phyloP scores from a whole-genome alignment of 2,113 vertebrate species.

The Amblyopsis rosae region DNA sequence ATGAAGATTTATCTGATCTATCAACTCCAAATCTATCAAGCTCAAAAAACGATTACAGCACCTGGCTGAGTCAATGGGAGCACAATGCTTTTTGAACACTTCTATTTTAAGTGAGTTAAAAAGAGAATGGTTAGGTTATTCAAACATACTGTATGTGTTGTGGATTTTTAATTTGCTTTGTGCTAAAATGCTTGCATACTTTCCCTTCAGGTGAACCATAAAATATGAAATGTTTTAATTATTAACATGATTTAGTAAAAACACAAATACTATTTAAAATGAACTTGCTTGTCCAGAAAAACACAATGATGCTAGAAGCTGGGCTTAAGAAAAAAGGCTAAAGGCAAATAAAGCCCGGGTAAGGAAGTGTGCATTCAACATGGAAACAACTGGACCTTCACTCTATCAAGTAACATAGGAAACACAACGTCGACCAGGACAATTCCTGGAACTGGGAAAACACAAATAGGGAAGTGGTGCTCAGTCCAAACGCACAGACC shows the following conservation, averaged over 20 bases:
- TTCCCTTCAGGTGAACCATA: too few relatives aligned
- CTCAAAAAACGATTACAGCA: slow-evolving; percentile 12
- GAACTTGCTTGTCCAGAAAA: too few relatives aligned
- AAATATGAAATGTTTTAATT: too few relatives aligned
- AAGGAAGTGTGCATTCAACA: slow-evolving; percentile 70
- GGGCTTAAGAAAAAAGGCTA: slow-evolving; percentile 25
- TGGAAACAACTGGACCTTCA: slow-evolving; percentile 66
- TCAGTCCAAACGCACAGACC: slow-evolving; percentile 48
- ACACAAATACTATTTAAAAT: too few relatives aligned
- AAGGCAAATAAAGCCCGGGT: slow-evolving; percentile 54
- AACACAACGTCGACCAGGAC: slow-evolving; percentile 61
- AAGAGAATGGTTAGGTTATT: too few relatives aligned
- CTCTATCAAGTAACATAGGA: slow-evolving; percentile 67
- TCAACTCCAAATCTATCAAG: slow-evolving; percentile 1
- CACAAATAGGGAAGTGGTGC: slow-evolving; percentile 68
- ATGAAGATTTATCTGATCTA: slow-evolving; percentile 27
- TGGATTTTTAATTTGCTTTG: too few relatives aligned
- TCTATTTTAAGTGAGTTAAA: too few relatives aligned
- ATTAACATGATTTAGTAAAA: too few relatives aligned
- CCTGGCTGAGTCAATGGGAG: slow-evolving; percentile 16
- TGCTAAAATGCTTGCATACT: too few relatives aligned
- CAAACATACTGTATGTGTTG: too few relatives aligned
- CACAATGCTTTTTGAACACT: too few relatives aligned
- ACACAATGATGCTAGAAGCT: slow-evolving; percentile 31
- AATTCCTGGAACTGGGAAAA: slow-evolving; percentile 71